Evolutionary conservation across 2,797 vertebrate genomes (phyloP), one percentile per base, ranked within the genome.

Genomic region (Emydoidea blandingii): DNA sequence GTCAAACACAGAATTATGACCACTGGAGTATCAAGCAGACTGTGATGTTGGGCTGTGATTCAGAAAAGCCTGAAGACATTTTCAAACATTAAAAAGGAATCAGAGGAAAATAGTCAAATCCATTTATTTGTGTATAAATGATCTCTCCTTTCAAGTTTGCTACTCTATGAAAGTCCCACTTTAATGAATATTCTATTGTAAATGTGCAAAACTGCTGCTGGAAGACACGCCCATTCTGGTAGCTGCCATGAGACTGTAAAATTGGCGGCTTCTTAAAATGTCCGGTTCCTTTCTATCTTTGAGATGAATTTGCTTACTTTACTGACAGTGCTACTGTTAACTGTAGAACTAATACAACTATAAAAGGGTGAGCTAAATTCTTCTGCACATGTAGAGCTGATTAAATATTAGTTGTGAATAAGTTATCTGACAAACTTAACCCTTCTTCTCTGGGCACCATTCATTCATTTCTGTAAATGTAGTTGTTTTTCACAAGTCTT

Each of bases 331-430:
- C 14, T 78, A 78, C 27, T 18, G 14, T 78, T 16, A 78, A 49
- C 19, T 37, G n/a, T 12, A 72, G 9, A 49, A 44, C 14, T 49
- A 78, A 78, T 78, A 78, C 23, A 81, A 4, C 14, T 76, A 81
- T 3, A 85, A 95, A 74, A 49, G 16, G 85, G 21, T 85, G 85
- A 82, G 68, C 86, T 92, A 90, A 59, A 23, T 83, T 89, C n/a
- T 81, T 34, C 79, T 50, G 31, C 56, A 83, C 59, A 68, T 85
- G 47, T 57, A n/a, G 1, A 52, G 15, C 44, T 57, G 79, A 86
- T 91, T 91, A 90, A 10, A 15, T 53, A n/a, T 81, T 84, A 74
- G 27, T 56, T 92, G 50, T 83, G 83, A 91, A 78, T 87, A 72
- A 53, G 25, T 27, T 44, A 72, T 49, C 79, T 91, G 87, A 57